Evolutionary conservation across 2,797 vertebrate species (phyloP).

Genomic region (Rhodeus uyekii): DNA sequence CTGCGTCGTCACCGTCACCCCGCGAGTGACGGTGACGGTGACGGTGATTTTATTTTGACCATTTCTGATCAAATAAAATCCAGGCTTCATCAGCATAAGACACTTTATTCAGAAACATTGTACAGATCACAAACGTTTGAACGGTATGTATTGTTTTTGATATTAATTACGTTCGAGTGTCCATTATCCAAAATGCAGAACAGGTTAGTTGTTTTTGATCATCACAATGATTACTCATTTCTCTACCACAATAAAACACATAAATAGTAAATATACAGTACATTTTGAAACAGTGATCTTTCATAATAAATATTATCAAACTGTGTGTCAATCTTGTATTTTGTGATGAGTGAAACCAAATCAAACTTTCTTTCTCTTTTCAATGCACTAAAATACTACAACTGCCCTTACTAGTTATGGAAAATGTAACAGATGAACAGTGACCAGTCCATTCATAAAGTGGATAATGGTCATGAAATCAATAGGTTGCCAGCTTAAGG

Average conservation of each 20-base stretch:
- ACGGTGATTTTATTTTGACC: too few relatives aligned
- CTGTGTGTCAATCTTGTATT: not conserved
- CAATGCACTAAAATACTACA: not conserved
- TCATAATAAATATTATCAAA: not conserved
- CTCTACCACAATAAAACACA: not conserved
- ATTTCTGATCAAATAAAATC: not conserved
- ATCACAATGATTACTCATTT: not conserved
- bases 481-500: not conserved
- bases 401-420: not conserved
- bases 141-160: not conserved
- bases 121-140: not conserved
- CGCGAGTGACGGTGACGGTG: too few relatives aligned
- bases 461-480: constrained; percentile 29
- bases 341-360: not conserved
- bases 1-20: too few relatives aligned
- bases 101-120: not conserved
- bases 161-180: not conserved
- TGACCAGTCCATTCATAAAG: constrained; percentile 17
- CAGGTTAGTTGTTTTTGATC: not conserved
- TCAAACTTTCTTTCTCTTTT: not conserved
- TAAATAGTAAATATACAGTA: not conserved
- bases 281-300: not conserved
- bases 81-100: not conserved
- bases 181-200: not conserved
- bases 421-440: constrained; percentile 19